These are phyloP conservation scores for Lithophane leautieri DNA, from an alignment of 2,888 invertebrate genomes.

Conservation along the genomic window DNA sequence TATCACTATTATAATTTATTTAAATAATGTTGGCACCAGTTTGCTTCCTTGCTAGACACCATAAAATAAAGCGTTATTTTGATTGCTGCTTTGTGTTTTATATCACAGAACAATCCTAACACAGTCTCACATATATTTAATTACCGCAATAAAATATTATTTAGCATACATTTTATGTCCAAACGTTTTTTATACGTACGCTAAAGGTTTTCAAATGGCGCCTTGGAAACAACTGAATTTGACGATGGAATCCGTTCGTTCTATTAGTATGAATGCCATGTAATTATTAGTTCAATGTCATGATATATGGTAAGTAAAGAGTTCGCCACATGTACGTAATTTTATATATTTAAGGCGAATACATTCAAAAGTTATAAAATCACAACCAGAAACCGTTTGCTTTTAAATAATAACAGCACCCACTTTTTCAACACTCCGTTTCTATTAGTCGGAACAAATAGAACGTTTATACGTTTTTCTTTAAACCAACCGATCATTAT, in stretches of 20 bases:
- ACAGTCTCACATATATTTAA: neutral
- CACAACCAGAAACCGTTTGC: neutral
- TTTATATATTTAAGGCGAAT: conserved; percentile 61
- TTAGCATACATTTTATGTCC: neutral
- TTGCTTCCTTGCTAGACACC: conserved; percentile 29
- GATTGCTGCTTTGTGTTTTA: neutral
- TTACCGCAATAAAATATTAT: neutral
- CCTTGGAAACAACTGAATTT: conserved; percentile 55
- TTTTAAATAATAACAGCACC: neutral
- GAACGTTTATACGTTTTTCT: neutral
- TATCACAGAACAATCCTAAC: neutral
- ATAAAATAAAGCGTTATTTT: conserved; percentile 2
- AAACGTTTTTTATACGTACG: neutral
- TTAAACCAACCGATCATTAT: neutral
- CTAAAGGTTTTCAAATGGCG: conserved; percentile 2
- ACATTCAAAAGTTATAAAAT: neutral
- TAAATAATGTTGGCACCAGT: conserved; percentile 16
- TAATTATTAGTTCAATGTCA: conserved; percentile 80
- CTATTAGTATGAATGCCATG: conserved; percentile 62
- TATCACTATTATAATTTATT: conserved; percentile 29
- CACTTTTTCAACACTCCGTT: conserved; percentile 1
- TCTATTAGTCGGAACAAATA: neutral
- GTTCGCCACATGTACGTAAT: conserved; percentile 60
- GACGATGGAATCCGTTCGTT: conserved; percentile 56
- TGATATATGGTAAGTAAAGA: conserved; percentile 67